Evolutionary conservation across 2,888 invertebrate genomes (phyloP).

Genomic region (Lasiommata megera): DNA sequence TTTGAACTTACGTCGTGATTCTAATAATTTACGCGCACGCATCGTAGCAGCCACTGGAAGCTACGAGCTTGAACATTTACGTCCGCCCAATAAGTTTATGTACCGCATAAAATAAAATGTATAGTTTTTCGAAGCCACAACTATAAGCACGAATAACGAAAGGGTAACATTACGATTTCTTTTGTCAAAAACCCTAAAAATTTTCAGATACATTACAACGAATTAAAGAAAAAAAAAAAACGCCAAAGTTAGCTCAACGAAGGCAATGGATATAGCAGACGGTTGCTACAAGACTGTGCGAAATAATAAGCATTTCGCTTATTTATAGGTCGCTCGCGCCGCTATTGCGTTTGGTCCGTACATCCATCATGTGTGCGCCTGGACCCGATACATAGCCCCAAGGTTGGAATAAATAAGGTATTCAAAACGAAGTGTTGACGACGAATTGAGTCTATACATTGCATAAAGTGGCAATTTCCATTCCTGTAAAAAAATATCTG

Average conservation of each 20-base stretch:
- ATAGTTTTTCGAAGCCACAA: background rate
- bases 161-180: background rate
- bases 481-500: too few relatives aligned
- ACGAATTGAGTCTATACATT: too few relatives aligned
- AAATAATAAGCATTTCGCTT: background rate
- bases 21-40: too few relatives aligned
- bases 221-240: background rate
- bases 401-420: background rate
- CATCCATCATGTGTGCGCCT: too few relatives aligned
- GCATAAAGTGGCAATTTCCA: too few relatives aligned
- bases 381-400: background rate
- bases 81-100: background rate
- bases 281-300: background rate
- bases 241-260: background rate
- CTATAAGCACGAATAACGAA: background rate
- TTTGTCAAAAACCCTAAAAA: background rate
- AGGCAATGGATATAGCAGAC: background rate
- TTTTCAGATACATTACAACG: background rate
- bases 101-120: background rate
- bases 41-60: too few relatives aligned
- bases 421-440: background rate
- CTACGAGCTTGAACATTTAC: too few relatives aligned
- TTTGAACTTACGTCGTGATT: too few relatives aligned
- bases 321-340: background rate
- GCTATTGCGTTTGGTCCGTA: too few relatives aligned